Evolutionary conservation across 1,140 invertebrate species (phyloP).

Genomic region (Drosophila grimshawi): DNA sequence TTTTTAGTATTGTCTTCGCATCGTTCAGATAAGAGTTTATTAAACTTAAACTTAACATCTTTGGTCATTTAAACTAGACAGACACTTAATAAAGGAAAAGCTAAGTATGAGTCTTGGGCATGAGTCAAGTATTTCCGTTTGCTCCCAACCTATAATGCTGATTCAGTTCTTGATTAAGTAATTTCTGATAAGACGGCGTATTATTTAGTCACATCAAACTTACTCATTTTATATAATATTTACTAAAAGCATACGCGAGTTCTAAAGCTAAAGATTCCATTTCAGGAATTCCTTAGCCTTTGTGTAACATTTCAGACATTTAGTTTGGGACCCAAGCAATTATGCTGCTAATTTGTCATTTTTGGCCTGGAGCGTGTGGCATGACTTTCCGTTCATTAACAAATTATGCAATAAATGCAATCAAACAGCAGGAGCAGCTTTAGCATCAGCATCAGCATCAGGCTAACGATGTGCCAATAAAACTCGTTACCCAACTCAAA

Average conservation of each 20-base stretch:
- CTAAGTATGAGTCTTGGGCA: too few species aligned
- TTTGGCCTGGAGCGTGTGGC: constrained; percentile 40
- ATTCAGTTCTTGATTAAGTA: too few species aligned
- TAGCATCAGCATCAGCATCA: background rate
- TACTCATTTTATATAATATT: too few species aligned
- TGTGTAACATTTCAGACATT: constrained; percentile 29
- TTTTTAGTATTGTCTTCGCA: too few species aligned
- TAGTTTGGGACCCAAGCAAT: constrained; percentile 39
- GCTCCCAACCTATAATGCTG: too few species aligned
- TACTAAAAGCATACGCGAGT: background rate
- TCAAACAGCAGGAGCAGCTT: constrained; percentile 35
- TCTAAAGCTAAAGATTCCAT: constrained; percentile 43
- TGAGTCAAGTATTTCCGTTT: too few species aligned
- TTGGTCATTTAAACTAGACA: too few species aligned
- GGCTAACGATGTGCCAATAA: constrained; percentile 78
- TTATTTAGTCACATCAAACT: too few species aligned
- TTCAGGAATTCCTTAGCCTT: constrained; percentile 27
- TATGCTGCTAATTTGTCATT: constrained; percentile 76
- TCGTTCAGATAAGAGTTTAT: too few species aligned
- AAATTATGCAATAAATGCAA: constrained; percentile 81
- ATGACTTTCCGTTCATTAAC: constrained; percentile 64
- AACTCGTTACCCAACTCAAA: constrained; percentile 47
- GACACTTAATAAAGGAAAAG: too few species aligned
- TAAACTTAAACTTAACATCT: too few species aligned
- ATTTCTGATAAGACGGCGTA: too few species aligned